These are phyloP conservation scores for Xerus rutilus DNA, from an alignment of 2,797 vertebrate species.

Conservation along the genomic window DNA sequence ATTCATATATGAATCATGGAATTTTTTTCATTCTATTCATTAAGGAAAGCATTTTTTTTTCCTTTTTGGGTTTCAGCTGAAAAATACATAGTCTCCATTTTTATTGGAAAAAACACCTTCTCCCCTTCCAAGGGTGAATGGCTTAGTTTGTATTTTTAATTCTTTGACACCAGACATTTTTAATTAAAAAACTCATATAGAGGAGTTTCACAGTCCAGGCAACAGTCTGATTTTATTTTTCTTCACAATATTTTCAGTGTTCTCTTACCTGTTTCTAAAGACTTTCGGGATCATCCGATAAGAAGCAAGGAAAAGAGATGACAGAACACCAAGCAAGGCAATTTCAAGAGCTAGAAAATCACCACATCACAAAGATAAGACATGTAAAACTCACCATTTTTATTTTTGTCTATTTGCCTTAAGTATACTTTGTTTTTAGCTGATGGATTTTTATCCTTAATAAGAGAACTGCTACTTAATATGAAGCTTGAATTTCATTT, in stretches of 20 bases:
- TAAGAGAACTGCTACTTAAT: not conserved
- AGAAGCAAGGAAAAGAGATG: not conserved
- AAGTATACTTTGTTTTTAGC: not conserved
- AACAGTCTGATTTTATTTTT: constrained; percentile 38
- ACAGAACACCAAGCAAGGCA: not conserved
- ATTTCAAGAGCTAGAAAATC: not conserved
- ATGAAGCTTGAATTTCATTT: not conserved
- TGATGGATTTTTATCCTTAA: constrained; percentile 6
- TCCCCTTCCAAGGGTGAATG: not conserved
- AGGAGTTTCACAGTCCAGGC: not conserved
- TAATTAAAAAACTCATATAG: not conserved
- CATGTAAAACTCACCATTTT: not conserved
- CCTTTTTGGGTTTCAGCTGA: not conserved
- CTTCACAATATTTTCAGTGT: not conserved
- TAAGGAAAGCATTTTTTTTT: constrained; percentile 29
- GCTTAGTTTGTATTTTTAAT: constrained; percentile 54
- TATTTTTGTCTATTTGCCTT: not conserved
- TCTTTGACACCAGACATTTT: not conserved
- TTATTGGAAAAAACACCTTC: not conserved
- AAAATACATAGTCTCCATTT: constrained; percentile 50
- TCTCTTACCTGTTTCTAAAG: not conserved
- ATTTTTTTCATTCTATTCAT: not conserved
- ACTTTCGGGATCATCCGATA: not conserved
- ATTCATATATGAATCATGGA: not conserved
- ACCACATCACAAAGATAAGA: not conserved